Percentiles rank a stretch among this genome's conserved stretches.
Conservation (phyloP, 2,797 vertebrate species). For the Xenentodon cancila region DNA sequence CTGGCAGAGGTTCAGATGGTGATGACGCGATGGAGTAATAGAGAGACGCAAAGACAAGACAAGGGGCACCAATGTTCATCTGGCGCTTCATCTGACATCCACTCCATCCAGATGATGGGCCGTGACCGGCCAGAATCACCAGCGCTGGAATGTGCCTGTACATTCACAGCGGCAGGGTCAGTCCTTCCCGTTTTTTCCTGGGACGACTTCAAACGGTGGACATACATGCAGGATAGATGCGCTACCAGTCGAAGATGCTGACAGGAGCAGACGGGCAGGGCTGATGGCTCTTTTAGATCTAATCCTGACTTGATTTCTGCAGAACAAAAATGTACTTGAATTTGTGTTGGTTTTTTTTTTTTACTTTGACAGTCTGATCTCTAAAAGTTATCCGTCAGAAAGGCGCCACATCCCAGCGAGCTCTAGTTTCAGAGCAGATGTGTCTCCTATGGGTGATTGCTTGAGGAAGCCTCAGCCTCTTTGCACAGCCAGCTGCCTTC, state of each 20-base stretch:
- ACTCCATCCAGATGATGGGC: conserved; percentile 57
- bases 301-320: not conserved
- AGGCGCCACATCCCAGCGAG: not conserved
- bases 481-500: conserved; percentile 55
- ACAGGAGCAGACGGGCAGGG: no score
- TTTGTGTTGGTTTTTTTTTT: no score
- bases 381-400: no score
- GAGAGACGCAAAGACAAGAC: conserved; percentile 56
- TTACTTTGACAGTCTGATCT: no score
- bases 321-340: no score
- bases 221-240: no score
- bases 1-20: conserved; percentile 75
- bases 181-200: conserved; percentile 18
- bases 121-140: conserved; percentile 69
- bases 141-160: conserved; percentile 57
- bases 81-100: conserved; percentile 64
- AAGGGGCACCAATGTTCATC: conserved; percentile 52
- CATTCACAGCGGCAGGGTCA: conserved; percentile 27
- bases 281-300: no score
- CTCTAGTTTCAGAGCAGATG: conserved; percentile 73
- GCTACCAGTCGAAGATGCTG: no score
- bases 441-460: conserved; percentile 55
- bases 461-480: conserved; percentile 53
- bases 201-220: no score
- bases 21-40: conserved; percentile 76